Base-by-base conservation (phyloP, 2,113 vertebrate species). In the Pollachius pollachius region DNA sequence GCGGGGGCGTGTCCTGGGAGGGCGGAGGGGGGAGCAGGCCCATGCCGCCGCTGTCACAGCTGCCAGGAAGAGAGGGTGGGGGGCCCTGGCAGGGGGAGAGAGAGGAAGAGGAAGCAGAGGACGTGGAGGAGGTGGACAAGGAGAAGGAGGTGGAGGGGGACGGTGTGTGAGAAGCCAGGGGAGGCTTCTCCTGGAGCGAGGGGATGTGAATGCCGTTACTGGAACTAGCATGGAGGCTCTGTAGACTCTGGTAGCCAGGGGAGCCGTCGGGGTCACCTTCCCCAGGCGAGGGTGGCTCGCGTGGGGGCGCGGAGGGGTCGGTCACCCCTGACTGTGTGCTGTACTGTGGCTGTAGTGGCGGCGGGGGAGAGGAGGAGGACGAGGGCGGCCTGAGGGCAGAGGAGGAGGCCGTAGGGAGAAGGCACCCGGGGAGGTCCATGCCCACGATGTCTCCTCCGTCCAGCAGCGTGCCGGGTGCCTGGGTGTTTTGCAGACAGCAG, bases 81-180 rank as follows among this genome's bases (percentile, higher is more conserved):
- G 88, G 81, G 34, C 85, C 84, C 68, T 87, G 86, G 74, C 90
- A 89, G 70, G 87, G 75, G 66, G 92, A 89, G 11, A 83, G 69
- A 34, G 91, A 87, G 6, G 30, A 4, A 7, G 80, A 63, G 1
- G 89, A 89, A 2, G 23, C 1, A 7, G 80, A 63, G 1, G 89
- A 89, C 0, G 23, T 0, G 59, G 89, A 84, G 64, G 87, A 81
- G n/a, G 89, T 74, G 3, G 90, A 90, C 65, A 90, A 76, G 34
- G 92, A 88, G 69, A 89, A 88, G 30, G 90, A 90, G 15, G 89
- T 85, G 9, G 90, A 90, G 0, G 84, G 80, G 0, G 89, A 91
- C 0, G 86, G 80, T 18, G 85, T 72, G 30, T 71, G 77, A 15
- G 88, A 87, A 16, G 72, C 68, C 64, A 81, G 78, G 3, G 75